Evolutionary conservation across 2,888 invertebrate genomes (phyloP), one percentile per base, ranked within the genome.

Genomic region (Tryphoninae sp.): DNA sequence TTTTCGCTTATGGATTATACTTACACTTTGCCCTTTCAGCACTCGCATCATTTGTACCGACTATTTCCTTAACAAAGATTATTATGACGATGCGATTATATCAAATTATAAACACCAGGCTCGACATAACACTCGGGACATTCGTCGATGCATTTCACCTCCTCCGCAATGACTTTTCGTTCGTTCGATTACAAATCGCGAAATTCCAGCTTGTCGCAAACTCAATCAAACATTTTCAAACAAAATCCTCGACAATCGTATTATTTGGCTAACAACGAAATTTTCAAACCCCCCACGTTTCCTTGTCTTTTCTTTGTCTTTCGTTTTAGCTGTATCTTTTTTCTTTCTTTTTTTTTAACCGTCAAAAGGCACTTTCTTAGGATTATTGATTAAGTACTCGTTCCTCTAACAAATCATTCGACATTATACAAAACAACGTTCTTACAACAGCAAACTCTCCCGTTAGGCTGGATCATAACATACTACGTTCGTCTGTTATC

Each of bases 351-450:
- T 45, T 19, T 69, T 76, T 76, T 76, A 85, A 78, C 53, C 80
- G 64, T 82, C 65, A 80, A 83, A 85, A 85, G 85, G 85, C 85
- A 85, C 85, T 85, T 84, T 84, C 78, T 84, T 85, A 83, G 76
- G 74, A 84, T 83, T 79, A 85, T 79, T 75, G 80, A 80, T 85
- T 83, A 85, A 85, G 85, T 84, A 85, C 84, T 82, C 77, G 69
- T 75, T 73, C 33, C 59, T 77, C 74, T 67, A 75, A 78, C 58
- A 74, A 76, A 84, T 76, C 71, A 67, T 71, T 73, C 72, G 67
- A 83, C 69, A 64, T 77, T 76, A 80, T 67, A 74, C 74, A 61
- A 69, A 78, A 82, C 78, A 77, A 80, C 62, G 51, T 80, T 80
- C 68, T 82, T 71, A 67, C 68, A 77, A 61, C 71, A 64, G 69